phyloP scores from a whole-genome alignment of 2,113 vertebrate genomes.

The Myodes glareolus region DNA sequence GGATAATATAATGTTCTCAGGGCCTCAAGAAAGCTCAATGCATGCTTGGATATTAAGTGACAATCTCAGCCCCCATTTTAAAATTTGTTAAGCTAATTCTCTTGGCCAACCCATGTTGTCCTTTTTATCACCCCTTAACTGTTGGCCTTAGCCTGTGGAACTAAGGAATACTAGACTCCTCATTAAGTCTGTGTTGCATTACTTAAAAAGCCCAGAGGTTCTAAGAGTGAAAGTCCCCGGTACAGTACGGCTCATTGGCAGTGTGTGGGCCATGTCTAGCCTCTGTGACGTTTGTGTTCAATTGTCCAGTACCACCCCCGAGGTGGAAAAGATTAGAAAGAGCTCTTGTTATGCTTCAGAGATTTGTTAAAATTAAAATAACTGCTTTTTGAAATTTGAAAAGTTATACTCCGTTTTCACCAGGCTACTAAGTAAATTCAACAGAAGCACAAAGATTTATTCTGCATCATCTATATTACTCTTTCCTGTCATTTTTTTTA shows the following conservation, averaged over 20 bases:
- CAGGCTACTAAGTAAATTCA: constrained; percentile 33
- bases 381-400: constrained; percentile 36
- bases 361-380: background rate
- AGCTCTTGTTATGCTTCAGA: background rate
- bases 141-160: background rate
- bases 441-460: constrained; percentile 23
- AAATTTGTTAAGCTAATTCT: background rate
- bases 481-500: no score
- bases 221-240: background rate
- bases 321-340: background rate
- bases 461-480: background rate
- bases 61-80: background rate
- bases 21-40: background rate
- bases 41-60: background rate
- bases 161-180: background rate
- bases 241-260: background rate
- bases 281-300: background rate
- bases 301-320: background rate
- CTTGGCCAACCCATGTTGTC: background rate
- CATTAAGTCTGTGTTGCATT: constrained; percentile 24
- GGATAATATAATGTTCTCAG: background rate
- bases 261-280: background rate
- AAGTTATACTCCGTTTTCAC: constrained; percentile 16
- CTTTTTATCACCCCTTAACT: background rate
- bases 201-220: constrained; percentile 6